Evolutionary conservation across 2,113 vertebrate species (phyloP).

Genomic region (Poicephalus gulielmi): DNA sequence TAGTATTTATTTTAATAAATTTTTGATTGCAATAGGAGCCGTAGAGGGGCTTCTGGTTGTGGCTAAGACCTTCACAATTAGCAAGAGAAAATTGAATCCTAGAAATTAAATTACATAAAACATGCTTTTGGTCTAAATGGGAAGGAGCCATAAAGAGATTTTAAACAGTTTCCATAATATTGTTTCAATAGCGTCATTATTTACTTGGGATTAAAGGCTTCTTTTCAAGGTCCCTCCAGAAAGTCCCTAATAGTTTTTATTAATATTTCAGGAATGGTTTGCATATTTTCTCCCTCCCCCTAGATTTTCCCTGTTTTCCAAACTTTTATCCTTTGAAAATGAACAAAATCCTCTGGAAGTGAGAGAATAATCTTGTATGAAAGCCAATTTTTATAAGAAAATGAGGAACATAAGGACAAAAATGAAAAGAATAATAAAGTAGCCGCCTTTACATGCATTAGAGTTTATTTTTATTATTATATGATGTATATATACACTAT

Average conservation of each 20-base stretch:
- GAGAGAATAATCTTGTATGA: neutral
- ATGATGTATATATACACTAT: neutral
- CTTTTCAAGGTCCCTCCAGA: neutral
- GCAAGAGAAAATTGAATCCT: neutral
- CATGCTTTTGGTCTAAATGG: neutral
- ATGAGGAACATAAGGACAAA: neutral
- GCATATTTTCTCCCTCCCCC: accelerated
- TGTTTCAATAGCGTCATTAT: neutral
- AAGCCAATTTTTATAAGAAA: neutral
- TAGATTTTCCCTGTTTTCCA: neutral
- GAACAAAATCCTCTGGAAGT: neutral
- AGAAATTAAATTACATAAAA: neutral
- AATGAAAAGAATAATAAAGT: neutral
- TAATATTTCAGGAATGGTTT: neutral
- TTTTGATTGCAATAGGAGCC: neutral
- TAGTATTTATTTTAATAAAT: neutral
- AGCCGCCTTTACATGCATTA: neutral
- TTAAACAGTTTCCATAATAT: neutral
- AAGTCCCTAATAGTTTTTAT: neutral
- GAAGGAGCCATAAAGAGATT: neutral
- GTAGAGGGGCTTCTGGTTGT: neutral
- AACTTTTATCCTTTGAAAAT: neutral
- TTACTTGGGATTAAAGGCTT: neutral
- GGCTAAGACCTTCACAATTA: neutral
- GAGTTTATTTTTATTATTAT: neutral